Percentiles rank a stretch among this genome's conserved stretches.
Evolutionary conservation across 2,113 vertebrate genomes (phyloP).

Genomic region (Pollachius pollachius): DNA sequence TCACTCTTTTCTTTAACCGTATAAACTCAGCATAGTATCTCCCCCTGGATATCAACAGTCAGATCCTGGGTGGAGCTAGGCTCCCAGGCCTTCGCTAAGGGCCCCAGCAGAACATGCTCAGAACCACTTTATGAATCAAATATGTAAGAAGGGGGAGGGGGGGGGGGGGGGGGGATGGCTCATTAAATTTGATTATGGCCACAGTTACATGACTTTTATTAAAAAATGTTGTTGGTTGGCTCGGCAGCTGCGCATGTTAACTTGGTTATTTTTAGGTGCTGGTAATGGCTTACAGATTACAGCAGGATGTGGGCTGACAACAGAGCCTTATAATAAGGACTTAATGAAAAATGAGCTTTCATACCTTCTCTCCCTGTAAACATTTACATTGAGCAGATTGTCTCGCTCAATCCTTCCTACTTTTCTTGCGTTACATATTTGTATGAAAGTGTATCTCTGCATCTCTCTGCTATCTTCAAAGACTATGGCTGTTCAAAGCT

Average conservation of each 20-base stretch:
- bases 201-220: slow-evolving; percentile 56
- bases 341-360: slow-evolving; percentile 55
- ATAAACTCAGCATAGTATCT: too few species aligned
- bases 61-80: too few species aligned
- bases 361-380: slow-evolving; percentile 23
- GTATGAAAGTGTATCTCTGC: too few species aligned
- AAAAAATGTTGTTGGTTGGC: slow-evolving; percentile 38
- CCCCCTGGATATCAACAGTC: too few species aligned
- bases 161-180: slow-evolving; percentile 33
- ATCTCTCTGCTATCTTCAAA: too few species aligned
- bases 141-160: slow-evolving; percentile 39
- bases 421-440: too few species aligned
- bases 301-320: slow-evolving; percentile 19
- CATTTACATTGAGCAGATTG: too few species aligned
- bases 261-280: slow-evolving; percentile 48
- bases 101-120: slow-evolving; percentile 35
- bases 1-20: too few species aligned
- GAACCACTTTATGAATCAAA: slow-evolving; percentile 42
- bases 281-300: slow-evolving; percentile 49
- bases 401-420: too few species aligned
- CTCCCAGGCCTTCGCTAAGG: too few species aligned
- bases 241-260: slow-evolving; percentile 44
- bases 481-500: too few species aligned
- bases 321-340: slow-evolving; percentile 42
- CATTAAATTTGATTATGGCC: slow-evolving; percentile 46